A percentile compares a stretch with the other conserved stretches of the same genome.
Conservation (phyloP, 2,888 invertebrate genomes). For the Drosophila stalkeri region DNA sequence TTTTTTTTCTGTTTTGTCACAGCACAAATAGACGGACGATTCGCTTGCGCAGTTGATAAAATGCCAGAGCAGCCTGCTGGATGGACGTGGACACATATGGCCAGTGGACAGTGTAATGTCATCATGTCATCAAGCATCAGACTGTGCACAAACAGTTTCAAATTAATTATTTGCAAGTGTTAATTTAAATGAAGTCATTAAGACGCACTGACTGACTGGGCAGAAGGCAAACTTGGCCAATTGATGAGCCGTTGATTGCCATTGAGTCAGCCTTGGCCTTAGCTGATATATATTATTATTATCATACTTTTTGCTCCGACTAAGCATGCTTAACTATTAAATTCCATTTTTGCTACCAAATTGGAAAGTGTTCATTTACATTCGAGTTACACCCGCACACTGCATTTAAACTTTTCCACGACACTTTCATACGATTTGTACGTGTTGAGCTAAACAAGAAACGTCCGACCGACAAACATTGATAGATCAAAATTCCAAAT, state of each 20-base stretch:
- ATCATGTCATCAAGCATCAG: slow-evolving; percentile 79
- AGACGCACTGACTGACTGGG: slow-evolving; percentile 39
- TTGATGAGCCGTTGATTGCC: slow-evolving; percentile 34
- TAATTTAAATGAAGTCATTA: slow-evolving; percentile 82
- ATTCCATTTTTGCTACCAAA: neutral
- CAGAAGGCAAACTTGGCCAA: slow-evolving; percentile 11
- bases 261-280: slow-evolving; percentile 25
- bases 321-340: slow-evolving; percentile 10
- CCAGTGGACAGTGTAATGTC: slow-evolving; percentile 30
- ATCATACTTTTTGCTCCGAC: neutral
- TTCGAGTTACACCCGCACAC: slow-evolving; percentile 31
- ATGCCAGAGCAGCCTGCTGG: slow-evolving; percentile 14
- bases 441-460: neutral
- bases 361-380: slow-evolving; percentile 20
- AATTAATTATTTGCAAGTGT: slow-evolving; percentile 77
- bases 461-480: neutral
- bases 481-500: slow-evolving; percentile 25
- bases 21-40: slow-evolving; percentile 63
- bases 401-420: slow-evolving; percentile 26
- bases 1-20: slow-evolving; percentile 15
- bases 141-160: slow-evolving; percentile 79
- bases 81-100: slow-evolving; percentile 37
- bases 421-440: slow-evolving; percentile 9
- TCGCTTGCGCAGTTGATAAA: slow-evolving; percentile 46
- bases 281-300: neutral